Evolutionary conservation across 2,888 invertebrate genomes (phyloP).

Genomic region (Junonia oenone): DNA sequence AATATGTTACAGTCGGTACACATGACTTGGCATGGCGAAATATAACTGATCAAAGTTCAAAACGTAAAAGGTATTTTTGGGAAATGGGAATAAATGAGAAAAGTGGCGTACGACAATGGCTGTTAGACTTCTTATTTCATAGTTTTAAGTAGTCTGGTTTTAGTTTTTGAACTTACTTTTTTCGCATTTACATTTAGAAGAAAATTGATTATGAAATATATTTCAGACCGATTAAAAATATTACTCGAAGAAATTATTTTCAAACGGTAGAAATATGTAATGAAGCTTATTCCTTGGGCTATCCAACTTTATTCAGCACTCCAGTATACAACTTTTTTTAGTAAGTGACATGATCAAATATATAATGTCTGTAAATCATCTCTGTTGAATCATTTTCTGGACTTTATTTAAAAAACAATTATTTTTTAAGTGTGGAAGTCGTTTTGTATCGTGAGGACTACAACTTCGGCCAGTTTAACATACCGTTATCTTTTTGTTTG

Average conservation of each 20-base stretch:
- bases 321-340: constrained; percentile 68
- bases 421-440: constrained; percentile 53
- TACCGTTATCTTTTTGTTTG: constrained; percentile 39
- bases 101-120: no score
- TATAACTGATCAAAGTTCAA: constrained; percentile 4
- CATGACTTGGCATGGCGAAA: constrained; percentile 31
- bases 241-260: constrained; percentile 15
- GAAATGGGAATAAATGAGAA: no score
- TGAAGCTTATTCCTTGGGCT: constrained; percentile 47
- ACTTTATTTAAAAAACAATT: no score
- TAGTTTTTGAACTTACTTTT: no score
- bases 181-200: background rate
- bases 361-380: no score
- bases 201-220: background rate
- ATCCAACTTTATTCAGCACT: constrained; percentile 50
- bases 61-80: no score
- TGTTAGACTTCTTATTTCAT: no score
- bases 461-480: constrained; percentile 42
- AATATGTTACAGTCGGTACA: constrained; percentile 22
- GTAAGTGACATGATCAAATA: constrained; percentile 47
- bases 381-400: no score
- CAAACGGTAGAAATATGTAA: constrained; percentile 46
- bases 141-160: no score
- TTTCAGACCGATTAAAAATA: constrained; percentile 18
- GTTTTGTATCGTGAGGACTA: constrained; percentile 43